Evolutionary conservation across 2,797 vertebrate species (phyloP).

Genomic region (Lemur catta): DNA sequence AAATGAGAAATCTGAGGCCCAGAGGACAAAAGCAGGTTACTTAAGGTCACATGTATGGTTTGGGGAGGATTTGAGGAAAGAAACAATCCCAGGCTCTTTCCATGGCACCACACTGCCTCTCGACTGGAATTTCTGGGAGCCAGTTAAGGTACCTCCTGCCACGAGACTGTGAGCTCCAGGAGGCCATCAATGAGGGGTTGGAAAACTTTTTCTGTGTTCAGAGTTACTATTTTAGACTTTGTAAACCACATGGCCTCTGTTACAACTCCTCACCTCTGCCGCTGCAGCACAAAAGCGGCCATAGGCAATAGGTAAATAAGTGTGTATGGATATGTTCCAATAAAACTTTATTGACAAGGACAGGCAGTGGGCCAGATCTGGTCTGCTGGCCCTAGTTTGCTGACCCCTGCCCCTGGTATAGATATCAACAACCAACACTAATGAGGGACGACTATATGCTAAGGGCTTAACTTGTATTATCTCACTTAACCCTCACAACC

Average conservation of each 20-base stretch:
- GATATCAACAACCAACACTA: not conserved
- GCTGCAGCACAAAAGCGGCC: not conserved
- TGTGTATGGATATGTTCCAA: not conserved
- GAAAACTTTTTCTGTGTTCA: not conserved
- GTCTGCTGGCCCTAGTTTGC: not conserved
- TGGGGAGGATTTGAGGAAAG: not conserved
- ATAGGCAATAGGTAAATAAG: not conserved
- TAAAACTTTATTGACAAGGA: not conserved
- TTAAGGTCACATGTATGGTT: not conserved
- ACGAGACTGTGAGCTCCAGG: not conserved
- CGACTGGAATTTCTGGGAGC: not conserved
- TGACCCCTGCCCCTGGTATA: not conserved
- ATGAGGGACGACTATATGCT: not conserved
- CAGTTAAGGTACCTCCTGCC: not conserved
- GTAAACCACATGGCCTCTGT: not conserved
- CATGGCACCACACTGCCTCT: too few species aligned
- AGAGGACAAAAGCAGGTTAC: not conserved
- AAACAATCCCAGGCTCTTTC: not conserved
- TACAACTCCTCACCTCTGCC: not conserved
- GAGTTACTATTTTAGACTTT: not conserved
- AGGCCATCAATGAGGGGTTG: not conserved
- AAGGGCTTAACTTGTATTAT: not conserved
- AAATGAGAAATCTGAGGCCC: not conserved
- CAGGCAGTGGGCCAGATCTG: not conserved
- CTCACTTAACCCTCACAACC: not conserved